Base-by-base conservation (phyloP, 2,888 invertebrate genomes). In the Drosophila buzzatii region DNA sequence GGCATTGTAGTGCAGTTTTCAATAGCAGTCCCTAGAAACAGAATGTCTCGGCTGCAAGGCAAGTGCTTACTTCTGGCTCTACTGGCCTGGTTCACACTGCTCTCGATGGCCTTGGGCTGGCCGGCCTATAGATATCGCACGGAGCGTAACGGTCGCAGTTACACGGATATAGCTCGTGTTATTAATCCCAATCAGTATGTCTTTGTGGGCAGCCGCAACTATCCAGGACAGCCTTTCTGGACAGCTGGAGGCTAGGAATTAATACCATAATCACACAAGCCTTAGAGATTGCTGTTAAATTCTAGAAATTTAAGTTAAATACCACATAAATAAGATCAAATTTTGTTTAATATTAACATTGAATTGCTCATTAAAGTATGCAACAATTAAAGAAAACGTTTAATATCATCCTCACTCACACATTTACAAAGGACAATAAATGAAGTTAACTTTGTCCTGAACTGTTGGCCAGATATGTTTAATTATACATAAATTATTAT, bases 141-240 rank as follows among this genome's bases (percentile, higher is more conserved):
- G 20, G 56, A 59, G 10, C 79, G 88, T 0, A 53, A 49, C 7
- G 94, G 93, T 42, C 94, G 95, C 81, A 94, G 95, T 2, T 97
- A 95, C 92, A 95, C 95, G 88, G 95, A 95, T 58, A 95, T 97
- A 76, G 97, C 97, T 89, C 94, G 95, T 65, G 95, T 96, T 9
- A 94, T 96, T 76, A 95, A 95, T 83, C 93, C 94, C 1, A 94
- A 95, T 91, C 93, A 94, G 27, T 94, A 94, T 76, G 95, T 94
- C 2, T 94, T 95, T 42, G 93, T 82, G 6, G 89, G 84, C 42
- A 42, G 75, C 5, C 71, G 91, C 83, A 70, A 89, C 81, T 94
- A 93, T 85, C 94, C 95, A 0, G 94, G 94, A 0, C 95, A 94
- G 51, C 95, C 95, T 35, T 93, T 95, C 71, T 96, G 96, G 91